Conservation (phyloP, 2,888 invertebrate genomes). For the Caenorhabditis sinica region DNA sequence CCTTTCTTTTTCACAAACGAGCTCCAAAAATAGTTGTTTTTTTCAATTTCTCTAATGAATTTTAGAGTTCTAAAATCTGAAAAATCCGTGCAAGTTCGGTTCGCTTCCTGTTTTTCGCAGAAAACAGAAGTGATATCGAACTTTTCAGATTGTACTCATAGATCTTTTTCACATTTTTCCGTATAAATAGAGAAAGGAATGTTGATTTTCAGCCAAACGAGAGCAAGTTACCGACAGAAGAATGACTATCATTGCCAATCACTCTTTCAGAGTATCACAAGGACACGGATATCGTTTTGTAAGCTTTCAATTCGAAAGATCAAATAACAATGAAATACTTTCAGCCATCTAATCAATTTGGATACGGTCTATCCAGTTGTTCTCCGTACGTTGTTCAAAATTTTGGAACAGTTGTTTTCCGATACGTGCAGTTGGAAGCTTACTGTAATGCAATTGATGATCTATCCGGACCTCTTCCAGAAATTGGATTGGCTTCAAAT, state of each 20-base stretch:
- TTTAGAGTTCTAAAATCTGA: neutral
- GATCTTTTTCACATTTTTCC: too few relatives aligned
- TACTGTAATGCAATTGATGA: constrained; percentile 57
- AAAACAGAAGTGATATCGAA: too few relatives aligned
- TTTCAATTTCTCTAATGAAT: neutral
- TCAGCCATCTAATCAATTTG: constrained; percentile 53
- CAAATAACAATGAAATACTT: neutral
- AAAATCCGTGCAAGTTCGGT: too few relatives aligned
- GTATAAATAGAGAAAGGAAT: neutral
- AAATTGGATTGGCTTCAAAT: neutral
- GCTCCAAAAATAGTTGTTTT: neutral
- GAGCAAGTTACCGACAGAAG: neutral
- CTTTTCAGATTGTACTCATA: too few relatives aligned
- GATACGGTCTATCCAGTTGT: constrained; percentile 27
- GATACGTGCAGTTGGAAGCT: constrained; percentile 32
- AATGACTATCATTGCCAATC: constrained; percentile 21
- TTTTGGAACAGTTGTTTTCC: constrained; percentile 20
- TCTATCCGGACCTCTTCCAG: neutral
- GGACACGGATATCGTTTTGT: constrained; percentile 36
- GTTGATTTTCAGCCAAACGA: constrained; percentile 19
- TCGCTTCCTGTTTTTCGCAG: too few relatives aligned
- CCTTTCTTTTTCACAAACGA: too few relatives aligned
- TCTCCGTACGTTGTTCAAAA: constrained; percentile 42
- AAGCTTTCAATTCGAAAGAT: neutral
- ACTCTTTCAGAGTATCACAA: constrained; percentile 39